Evolutionary conservation across 2,797 vertebrate genomes (phyloP).

Genomic region (Smutsia temminckii): DNA sequence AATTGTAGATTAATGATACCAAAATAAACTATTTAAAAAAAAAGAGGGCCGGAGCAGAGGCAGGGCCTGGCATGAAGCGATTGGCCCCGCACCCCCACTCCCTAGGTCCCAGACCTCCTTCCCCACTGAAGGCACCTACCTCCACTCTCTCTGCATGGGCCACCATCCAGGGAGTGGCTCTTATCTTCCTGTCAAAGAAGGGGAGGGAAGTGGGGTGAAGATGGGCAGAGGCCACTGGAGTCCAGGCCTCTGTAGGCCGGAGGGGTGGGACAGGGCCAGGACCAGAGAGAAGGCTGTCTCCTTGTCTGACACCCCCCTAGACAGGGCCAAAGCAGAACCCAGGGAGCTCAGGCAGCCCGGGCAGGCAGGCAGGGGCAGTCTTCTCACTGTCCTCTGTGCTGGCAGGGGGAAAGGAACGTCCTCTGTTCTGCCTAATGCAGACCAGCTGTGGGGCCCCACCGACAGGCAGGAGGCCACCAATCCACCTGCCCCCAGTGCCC

Average conservation of each 20-base stretch:
- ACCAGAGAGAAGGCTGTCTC: background rate
- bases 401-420: background rate
- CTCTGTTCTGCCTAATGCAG: background rate
- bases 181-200: conserved; percentile 1
- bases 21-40: background rate
- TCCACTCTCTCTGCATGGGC: accelerated
- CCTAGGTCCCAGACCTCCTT: background rate
- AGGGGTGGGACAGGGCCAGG: background rate
- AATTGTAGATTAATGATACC: no score
- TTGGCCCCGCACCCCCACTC: background rate
- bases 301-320: no score
- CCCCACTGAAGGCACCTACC: background rate
- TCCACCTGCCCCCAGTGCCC: background rate
- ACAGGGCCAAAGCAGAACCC: background rate
- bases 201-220: background rate
- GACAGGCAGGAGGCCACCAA: accelerated
- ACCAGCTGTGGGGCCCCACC: background rate
- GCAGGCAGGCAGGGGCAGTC: background rate
- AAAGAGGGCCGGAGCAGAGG: background rate
- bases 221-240: background rate
- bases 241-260: background rate
- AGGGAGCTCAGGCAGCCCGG: background rate
- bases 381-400: background rate
- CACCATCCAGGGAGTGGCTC: background rate
- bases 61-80: background rate